Evolutionary conservation across 2,888 invertebrate species (phyloP).

Genomic region (Theretra japonica): DNA sequence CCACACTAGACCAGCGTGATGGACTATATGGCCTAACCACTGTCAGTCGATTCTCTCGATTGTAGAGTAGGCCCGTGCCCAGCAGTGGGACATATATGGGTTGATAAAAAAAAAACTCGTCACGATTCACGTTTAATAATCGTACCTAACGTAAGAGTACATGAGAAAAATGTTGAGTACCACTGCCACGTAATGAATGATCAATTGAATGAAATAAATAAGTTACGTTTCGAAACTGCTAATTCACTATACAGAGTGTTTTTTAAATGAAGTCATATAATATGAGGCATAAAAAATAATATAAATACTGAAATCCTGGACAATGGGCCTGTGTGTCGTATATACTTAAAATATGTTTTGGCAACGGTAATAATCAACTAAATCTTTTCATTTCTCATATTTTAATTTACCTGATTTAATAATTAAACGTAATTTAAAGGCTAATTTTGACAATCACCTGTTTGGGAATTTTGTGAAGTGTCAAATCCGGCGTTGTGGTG

Average conservation of each 20-base stretch:
- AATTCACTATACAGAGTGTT: too few relatives aligned
- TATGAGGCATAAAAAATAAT: not conserved
- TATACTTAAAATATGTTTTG: not conserved
- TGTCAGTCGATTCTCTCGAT: too few relatives aligned
- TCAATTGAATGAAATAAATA: too few relatives aligned
- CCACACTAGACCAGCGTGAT: too few relatives aligned
- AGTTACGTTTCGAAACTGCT: too few relatives aligned
- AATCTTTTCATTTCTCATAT: not conserved
- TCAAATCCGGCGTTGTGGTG: conserved; percentile 40
- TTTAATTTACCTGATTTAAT: not conserved
- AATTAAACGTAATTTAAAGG: conserved; percentile 12
- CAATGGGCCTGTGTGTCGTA: not conserved
- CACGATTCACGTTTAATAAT: too few relatives aligned
- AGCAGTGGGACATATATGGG: too few relatives aligned
- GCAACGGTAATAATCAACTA: not conserved
- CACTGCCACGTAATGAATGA: not conserved
- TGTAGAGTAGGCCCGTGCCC: too few relatives aligned
- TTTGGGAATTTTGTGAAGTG: conserved; percentile 35
- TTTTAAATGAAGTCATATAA: not conserved
- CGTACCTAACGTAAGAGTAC: too few relatives aligned
- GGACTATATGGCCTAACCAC: too few relatives aligned
- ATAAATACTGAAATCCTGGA: not conserved
- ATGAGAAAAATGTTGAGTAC: not conserved
- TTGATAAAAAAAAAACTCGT: too few relatives aligned
- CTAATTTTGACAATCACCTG: conserved; percentile 28